Conservation (phyloP, 2,797 vertebrate species). For the Hapalemur alaotrensis region DNA sequence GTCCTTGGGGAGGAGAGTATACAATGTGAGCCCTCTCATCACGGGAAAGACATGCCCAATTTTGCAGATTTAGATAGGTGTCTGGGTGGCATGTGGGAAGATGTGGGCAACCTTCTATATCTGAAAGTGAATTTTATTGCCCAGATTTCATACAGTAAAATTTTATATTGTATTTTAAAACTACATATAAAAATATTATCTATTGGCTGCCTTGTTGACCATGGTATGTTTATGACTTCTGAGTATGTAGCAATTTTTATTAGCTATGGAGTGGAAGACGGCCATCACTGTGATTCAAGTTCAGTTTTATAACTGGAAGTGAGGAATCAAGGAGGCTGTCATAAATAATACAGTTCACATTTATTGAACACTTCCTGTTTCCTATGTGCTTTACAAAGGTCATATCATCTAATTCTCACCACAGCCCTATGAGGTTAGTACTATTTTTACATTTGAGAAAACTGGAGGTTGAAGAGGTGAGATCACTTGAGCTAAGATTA, state of each 20-base stretch:
- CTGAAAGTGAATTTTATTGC: neutral
- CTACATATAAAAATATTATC: neutral
- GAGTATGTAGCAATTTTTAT: neutral
- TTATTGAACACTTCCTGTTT: neutral
- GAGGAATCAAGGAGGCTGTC: neutral
- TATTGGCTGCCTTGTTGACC: neutral
- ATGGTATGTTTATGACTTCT: neutral
- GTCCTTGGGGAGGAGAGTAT: neutral
- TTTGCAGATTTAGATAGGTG: neutral
- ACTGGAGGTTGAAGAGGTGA: neutral
- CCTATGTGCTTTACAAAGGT: neutral
- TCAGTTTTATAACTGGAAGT: neutral
- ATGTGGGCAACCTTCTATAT: neutral
- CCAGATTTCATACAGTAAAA: neutral
- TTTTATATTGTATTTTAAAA: neutral
- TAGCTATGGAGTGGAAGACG: neutral
- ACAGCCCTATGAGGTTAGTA: neutral
- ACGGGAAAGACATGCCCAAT: neutral
- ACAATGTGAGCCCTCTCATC: rapidly evolving
- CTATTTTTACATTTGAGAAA: neutral
- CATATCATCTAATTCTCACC: neutral
- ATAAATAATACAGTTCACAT: neutral
- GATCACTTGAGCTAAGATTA: neutral
- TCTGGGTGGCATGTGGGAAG: neutral
- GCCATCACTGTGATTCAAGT: neutral